Conservation (phyloP, 2,797 vertebrate species). For the Emys orbicularis region DNA sequence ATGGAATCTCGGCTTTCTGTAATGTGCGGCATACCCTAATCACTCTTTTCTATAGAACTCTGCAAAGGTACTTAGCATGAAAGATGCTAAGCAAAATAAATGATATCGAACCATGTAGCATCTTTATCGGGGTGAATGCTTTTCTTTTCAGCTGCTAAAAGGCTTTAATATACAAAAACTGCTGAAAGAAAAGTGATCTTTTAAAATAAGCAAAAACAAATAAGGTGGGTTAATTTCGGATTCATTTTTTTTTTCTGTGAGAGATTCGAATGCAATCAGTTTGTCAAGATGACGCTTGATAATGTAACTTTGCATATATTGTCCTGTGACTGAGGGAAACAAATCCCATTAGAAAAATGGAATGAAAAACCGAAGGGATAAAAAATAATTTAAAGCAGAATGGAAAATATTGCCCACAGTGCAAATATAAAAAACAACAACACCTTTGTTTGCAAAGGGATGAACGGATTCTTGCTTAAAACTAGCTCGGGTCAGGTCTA, state of each 20-base stretch:
- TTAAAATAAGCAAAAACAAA: neutral
- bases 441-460: fast-evolving
- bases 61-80: neutral
- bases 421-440: neutral
- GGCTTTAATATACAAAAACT: neutral
- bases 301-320: neutral
- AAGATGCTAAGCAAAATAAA: neutral
- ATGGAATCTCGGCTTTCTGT: too few species aligned
- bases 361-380: neutral
- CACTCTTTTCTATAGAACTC: neutral
- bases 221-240: fast-evolving
- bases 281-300: neutral
- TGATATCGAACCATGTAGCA: fast-evolving
- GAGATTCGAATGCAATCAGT: neutral
- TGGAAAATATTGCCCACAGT: neutral
- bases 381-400: neutral
- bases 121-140: neutral
- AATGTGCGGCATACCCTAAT: neutral
- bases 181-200: neutral
- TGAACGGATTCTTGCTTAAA: neutral
- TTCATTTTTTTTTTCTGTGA: neutral
- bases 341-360: neutral
- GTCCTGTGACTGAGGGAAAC: neutral
- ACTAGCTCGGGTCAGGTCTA: fast-evolving
- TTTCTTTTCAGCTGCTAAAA: neutral